Conservation (phyloP, 2,888 invertebrate genomes). For the Acrobeloides nanus region DNA sequence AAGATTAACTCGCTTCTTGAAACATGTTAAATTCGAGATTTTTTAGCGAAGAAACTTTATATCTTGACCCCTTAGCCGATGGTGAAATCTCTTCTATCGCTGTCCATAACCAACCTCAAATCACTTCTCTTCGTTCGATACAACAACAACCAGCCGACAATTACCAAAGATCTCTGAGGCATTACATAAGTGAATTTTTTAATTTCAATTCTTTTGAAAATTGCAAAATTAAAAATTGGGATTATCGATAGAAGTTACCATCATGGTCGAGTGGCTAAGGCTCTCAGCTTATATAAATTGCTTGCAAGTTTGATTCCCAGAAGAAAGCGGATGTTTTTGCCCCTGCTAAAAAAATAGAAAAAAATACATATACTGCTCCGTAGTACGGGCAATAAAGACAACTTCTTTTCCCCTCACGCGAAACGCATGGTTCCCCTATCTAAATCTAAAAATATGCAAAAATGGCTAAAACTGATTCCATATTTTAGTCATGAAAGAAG, state of each 20-base stretch:
- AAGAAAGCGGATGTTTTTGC: too few species aligned
- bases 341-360: too few species aligned
- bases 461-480: background rate
- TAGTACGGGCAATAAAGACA: background rate
- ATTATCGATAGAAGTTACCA: too few species aligned
- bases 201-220: conserved; percentile 1
- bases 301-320: too few species aligned
- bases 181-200: conserved; percentile 27
- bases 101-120: conserved; percentile 23
- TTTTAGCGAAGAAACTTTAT: conserved; percentile 30
- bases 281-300: too few species aligned
- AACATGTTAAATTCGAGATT: conserved; percentile 9
- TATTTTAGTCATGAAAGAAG: conserved; percentile 37
- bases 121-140: conserved; percentile 35
- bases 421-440: background rate
- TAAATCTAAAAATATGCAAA: conserved; percentile 5
- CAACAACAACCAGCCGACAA: conserved; percentile 28
- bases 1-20: conserved; percentile 9
- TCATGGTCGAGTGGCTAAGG: too few species aligned
- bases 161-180: conserved; percentile 42
- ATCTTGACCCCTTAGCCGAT: conserved; percentile 40
- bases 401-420: background rate
- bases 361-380: too few species aligned
- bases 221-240: background rate
- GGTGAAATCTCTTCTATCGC: conserved; percentile 36